Evolutionary conservation across 2,888 invertebrate genomes (phyloP).

Genomic region (Hartigia nigra): DNA sequence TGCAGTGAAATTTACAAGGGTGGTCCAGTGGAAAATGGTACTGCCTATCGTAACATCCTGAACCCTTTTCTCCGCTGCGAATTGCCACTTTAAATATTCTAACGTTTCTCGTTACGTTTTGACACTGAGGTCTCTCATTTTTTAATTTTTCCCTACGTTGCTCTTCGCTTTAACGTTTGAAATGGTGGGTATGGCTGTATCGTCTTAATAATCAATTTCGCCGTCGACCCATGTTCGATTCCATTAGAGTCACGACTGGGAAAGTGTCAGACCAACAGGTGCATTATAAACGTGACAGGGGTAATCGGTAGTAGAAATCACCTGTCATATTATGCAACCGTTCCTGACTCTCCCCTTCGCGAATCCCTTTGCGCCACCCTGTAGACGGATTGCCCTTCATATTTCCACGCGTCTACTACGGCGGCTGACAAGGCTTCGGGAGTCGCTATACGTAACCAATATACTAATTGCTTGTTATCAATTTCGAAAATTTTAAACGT

Average conservation of each 20-base stretch:
- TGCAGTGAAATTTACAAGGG: no score
- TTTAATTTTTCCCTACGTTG: neutral
- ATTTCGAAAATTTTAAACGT: neutral
- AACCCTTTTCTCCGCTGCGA: neutral
- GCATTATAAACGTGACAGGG: slow-evolving; percentile 21
- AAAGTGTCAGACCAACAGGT: slow-evolving; percentile 19
- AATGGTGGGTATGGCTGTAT: neutral
- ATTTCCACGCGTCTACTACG: neutral
- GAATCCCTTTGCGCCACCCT: neutral
- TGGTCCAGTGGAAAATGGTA: neutral
- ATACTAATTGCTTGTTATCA: neutral
- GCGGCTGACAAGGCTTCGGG: neutral
- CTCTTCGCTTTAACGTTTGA: neutral
- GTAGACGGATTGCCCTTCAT: neutral
- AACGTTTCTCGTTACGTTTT: neutral
- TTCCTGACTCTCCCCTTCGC: neutral
- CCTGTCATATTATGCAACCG: slow-evolving; percentile 19
- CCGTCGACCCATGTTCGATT: neutral
- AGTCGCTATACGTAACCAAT: neutral
- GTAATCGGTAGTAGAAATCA: slow-evolving; percentile 20
- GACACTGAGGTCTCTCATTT: neutral
- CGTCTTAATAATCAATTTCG: neutral
- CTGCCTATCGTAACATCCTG: neutral
- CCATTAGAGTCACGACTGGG: neutral
- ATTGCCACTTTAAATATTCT: neutral